Conservation (phyloP, 2,797 vertebrate species). For the Mycteria americana region DNA sequence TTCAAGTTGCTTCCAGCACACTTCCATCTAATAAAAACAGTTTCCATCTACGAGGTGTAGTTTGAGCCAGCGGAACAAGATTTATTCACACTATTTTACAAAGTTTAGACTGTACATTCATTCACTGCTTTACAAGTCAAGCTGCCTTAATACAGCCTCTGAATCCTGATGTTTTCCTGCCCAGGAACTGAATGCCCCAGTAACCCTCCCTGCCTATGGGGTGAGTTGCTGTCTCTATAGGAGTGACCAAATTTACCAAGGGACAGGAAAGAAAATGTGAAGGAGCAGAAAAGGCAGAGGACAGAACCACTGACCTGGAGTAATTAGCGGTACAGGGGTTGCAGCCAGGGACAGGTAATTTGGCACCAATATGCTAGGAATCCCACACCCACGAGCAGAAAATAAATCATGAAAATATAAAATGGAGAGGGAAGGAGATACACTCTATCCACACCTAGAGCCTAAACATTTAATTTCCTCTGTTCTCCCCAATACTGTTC, state of each 20-base stretch:
- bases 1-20: not conserved
- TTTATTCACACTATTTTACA: not conserved
- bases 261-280: not conserved
- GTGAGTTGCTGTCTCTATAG: not conserved
- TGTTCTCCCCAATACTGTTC: not conserved
- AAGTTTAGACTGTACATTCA: not conserved
- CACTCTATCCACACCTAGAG: not conserved
- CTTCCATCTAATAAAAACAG: not conserved
- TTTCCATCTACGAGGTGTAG: not conserved
- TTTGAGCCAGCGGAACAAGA: not conserved
- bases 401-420: not conserved
- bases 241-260: not conserved
- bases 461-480: constrained; percentile 31
- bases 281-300: not conserved
- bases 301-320: not conserved
- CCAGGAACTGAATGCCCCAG: not conserved
- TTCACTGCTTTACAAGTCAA: constrained; percentile 2
- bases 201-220: not conserved
- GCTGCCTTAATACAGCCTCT: not conserved
- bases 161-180: not conserved
- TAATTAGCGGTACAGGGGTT: not conserved
- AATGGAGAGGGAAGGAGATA: not conserved
- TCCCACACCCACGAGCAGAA: not conserved
- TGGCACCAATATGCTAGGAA: not conserved
- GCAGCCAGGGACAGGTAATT: not conserved